Base-by-base conservation (phyloP, 2,113 vertebrate species). In the Nycticebus coucang region DNA sequence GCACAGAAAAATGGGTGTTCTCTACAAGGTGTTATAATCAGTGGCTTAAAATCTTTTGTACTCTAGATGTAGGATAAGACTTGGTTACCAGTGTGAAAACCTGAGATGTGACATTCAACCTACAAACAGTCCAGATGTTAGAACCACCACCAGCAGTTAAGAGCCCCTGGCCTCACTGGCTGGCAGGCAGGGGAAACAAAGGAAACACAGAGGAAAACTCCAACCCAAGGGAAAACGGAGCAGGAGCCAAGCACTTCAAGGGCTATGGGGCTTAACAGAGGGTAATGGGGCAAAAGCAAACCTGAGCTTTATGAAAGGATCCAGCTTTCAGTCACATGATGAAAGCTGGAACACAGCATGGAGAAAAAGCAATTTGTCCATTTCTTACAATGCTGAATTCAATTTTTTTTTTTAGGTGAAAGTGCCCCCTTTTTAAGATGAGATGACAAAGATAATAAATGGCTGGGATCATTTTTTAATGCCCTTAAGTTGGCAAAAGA, bases 231-330 rank as follows among this genome's bases (percentile, higher is more conserved):
- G 53, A 89, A 95, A 87, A 74, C 0, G 71, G 78, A 53, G 18
- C 19, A 7, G 17, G 53, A 90, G 91, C 33, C 41, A 75, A 78
- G 59, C n/a, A 19, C 64, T 81, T 28, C 18, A 18, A 62, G 68
- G 7, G 62, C 78, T 41, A 11, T 33, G 22, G 30, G 75, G 89
- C 79, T 83, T 87, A 50, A 4, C 0, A 7, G 21, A 91, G 62
- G 69, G 89, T 18, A 80, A n/a, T 19, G 8, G 83, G 50, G 68
- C 66, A 92, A 89, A 95, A 45, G 94, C 93, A 62, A 86, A 50
- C 37, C 13, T 33, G 26, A 53, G 30, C 69, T 7, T 62, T 33
- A 60, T 74, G 77, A n/a, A 28, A 50, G 69, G 62, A 41, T 14
- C 14, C 21, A 3, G 55, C 24, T 89, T 28, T 53, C 17, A n/a